phyloP scores from a whole-genome alignment of 2,888 invertebrate species.

The Tipula helvola region DNA sequence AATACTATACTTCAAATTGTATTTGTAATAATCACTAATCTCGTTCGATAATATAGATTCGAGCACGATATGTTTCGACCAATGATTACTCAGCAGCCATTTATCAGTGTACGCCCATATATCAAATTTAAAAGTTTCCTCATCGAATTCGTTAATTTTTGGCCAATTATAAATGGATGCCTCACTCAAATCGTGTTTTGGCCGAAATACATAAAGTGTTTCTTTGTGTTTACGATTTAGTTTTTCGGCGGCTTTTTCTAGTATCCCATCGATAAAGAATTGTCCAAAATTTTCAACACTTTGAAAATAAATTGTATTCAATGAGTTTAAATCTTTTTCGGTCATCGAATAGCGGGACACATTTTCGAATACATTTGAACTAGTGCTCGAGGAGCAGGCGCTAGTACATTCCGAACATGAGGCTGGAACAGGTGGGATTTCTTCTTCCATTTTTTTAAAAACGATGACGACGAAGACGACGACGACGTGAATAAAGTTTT shows the following conservation, averaged over 20 bases:
- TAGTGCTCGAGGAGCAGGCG: neutral
- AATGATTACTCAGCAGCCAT: slow-evolving; percentile 23
- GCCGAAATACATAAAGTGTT: neutral
- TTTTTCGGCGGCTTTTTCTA: neutral
- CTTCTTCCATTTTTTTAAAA: neutral
- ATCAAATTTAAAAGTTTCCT: slow-evolving; percentile 17
- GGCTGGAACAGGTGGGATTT: neutral
- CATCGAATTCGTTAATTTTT: slow-evolving; percentile 21
- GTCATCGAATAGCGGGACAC: slow-evolving; percentile 11
- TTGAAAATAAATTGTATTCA: slow-evolving; percentile 4
- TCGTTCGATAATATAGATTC: slow-evolving; percentile 16
- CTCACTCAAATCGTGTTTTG: neutral
- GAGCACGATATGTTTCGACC: slow-evolving; percentile 19
- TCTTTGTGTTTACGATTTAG: neutral
- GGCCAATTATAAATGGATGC: slow-evolving; percentile 17
- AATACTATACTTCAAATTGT: slow-evolving; percentile 34
- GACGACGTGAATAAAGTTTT: neutral
- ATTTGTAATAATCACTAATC: slow-evolving; percentile 24
- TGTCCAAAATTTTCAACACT: slow-evolving; percentile 7
- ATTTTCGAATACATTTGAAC: neutral
- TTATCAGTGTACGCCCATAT: slow-evolving; percentile 20
- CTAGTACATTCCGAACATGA: neutral
- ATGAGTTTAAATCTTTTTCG: slow-evolving; percentile 14
- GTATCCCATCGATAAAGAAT: neutral
- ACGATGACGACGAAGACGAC: neutral